Evolutionary conservation across 1,140 invertebrate genomes (phyloP).

Genomic region (Drosophila malerkotliana): DNA sequence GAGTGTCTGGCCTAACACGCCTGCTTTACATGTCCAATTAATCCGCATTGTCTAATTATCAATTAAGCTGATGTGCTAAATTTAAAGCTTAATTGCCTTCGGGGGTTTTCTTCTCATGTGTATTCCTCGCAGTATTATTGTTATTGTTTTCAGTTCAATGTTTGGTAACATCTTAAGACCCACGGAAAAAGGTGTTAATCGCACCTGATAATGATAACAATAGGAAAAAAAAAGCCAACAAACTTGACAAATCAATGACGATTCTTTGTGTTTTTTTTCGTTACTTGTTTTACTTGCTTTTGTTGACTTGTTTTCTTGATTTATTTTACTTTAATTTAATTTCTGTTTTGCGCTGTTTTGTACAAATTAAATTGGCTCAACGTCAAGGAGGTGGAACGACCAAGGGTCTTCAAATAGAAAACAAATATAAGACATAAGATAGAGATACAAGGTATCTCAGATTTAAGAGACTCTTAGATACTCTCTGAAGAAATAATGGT

Average conservation of each 20-base stretch:
- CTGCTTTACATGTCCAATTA: constrained; percentile 20
- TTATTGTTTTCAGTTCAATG: not conserved
- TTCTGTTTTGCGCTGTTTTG: not conserved
- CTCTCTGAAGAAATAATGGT: not conserved
- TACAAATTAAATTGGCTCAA: constrained; percentile 25
- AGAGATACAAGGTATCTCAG: too few species aligned
- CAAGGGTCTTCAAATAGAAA: constrained; percentile 38
- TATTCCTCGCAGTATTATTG: not conserved
- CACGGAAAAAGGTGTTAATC: constrained; percentile 20
- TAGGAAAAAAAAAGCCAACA: not conserved
- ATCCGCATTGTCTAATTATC: constrained; percentile 39
- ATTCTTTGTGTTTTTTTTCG: constrained; percentile 9
- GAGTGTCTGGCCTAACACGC: constrained; percentile 13
- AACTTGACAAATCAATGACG: constrained; percentile 25
- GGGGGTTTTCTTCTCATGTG: too few species aligned
- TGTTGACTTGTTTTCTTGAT: not conserved
- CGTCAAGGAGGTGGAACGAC: constrained; percentile 11
- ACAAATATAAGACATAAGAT: not conserved
- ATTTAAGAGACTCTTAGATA: not conserved
- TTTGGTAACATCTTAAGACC: constrained; percentile 17
- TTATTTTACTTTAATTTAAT: not conserved
- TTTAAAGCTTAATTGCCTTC: constrained; percentile 21
- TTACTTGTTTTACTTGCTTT: constrained; percentile 6
- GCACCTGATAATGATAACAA: constrained; percentile 46
- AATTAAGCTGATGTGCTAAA: constrained; percentile 36